Evolutionary conservation across 37 sponge, comb jelly and placozoan genomes (phyloP).

Genomic region (Chondrosia reniformis): DNA sequence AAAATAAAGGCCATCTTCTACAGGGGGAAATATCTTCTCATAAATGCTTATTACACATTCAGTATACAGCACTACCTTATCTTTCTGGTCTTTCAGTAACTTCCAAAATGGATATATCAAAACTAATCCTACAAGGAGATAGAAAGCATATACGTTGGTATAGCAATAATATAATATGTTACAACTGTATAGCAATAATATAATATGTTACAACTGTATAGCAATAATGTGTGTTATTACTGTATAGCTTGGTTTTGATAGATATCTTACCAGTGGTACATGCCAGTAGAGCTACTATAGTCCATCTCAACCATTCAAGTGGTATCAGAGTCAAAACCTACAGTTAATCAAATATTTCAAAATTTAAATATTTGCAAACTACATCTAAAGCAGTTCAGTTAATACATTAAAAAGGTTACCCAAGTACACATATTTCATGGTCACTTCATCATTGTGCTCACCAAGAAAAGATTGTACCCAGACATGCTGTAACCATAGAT

Average conservation of each 20-base stretch:
- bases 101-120: conserved; percentile 13
- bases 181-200: not conserved
- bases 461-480: conserved; percentile 8
- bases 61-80: not conserved
- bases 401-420: too few relatives aligned
- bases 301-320: not conserved
- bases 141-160: not conserved
- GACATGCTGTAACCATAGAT: conserved; percentile 24
- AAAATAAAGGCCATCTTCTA: conserved; percentile 24
- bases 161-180: not conserved
- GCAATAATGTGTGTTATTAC: not conserved
- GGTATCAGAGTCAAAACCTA: not conserved
- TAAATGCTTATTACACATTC: not conserved
- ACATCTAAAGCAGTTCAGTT: too few relatives aligned
- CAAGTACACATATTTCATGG: too few relatives aligned
- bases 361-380: too few relatives aligned
- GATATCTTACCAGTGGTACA: not conserved
- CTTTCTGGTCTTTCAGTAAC: not conserved
- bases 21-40: not conserved
- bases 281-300: not conserved
- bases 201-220: not conserved
- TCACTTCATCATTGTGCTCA: not conserved
- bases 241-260: too few relatives aligned
- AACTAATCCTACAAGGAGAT: not conserved
- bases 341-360: too few relatives aligned